Base-by-base conservation (phyloP, 2,888 invertebrate genomes). In the Auanema sp. region DNA sequence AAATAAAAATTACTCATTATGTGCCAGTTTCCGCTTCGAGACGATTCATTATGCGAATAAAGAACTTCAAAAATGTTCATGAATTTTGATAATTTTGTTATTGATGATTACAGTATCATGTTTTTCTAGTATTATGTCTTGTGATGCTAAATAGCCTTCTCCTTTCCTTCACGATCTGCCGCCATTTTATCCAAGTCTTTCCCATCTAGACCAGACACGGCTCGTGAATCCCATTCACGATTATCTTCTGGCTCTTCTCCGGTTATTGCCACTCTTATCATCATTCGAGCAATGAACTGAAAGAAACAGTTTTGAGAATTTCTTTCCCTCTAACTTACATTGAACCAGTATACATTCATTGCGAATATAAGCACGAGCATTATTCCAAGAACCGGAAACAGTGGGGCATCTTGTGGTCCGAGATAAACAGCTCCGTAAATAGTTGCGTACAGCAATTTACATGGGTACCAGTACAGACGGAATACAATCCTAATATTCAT, bases 241-340 rank as follows among this genome's bases (percentile, higher is more conserved):
- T 78, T 78, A 58, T 78, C 78, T 60, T 78, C 78, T 10, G 78
- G 78, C 53, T 77, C 77, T 50, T 78, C 75, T n/a, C 78, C 78
- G n/a, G 77, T 78, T 40, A 70, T 53, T 12, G 69, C 69, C 4
- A 78, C 78, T 16, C 78, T 71, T 56, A 75, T 64, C 8, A 71
- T 61, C 78, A 78, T 78, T 42, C 76, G 66, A 21, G 68, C 68
- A 49, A 78, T 76, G 63, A 78, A 78, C 76, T 74, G 63, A 16
- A 68, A 63, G 4, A 2, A 55, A 58, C n/a, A 11, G 11, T 53
- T 24, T 40, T 16, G 1, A 11, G 12, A 16, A 24, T 24, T 49
- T 62, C 40, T 14, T 33, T 41, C 18, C 18, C 11, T 53, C 1
- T n/a, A 61, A 69, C 72, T 71, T 42, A 76, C 73, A 66, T 74